These are phyloP conservation scores for Amblyopsis rosae DNA, from an alignment of 2,113 vertebrate species.

Conservation along the genomic window DNA sequence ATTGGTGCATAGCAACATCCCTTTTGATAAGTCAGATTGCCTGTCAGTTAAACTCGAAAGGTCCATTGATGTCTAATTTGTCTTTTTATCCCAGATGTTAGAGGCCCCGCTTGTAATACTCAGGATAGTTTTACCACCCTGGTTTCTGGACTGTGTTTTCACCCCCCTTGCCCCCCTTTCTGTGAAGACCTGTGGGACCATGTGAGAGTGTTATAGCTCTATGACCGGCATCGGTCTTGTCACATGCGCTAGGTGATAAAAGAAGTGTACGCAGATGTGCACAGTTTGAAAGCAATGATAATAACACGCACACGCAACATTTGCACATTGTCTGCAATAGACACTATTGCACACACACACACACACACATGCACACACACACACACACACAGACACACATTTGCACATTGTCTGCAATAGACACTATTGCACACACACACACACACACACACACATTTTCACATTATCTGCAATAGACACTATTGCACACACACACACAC, in stretches of 20 bases:
- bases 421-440: background rate
- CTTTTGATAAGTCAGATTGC: too few relatives aligned
- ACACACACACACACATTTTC: background rate
- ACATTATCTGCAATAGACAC: too few relatives aligned
- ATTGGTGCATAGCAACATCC: too few relatives aligned
- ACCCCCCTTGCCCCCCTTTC: constrained; percentile 6
- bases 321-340: background rate
- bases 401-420: too few relatives aligned
- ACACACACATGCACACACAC: background rate
- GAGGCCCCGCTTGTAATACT: too few relatives aligned
- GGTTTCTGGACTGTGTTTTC: constrained; percentile 20
- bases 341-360: background rate
- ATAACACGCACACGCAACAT: background rate
- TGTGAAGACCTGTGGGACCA: constrained; percentile 54
- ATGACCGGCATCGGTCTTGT: constrained; percentile 42
- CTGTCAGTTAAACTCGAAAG: too few relatives aligned
- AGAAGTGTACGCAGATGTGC: constrained; percentile 3
- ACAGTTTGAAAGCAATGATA: background rate
- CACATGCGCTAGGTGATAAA: background rate
- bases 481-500: background rate
- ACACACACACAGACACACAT: background rate
- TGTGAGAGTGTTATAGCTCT: constrained; percentile 66
- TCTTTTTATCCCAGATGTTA: too few relatives aligned
- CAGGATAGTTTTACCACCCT: too few relatives aligned
- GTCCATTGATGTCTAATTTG: too few relatives aligned